Conservation (phyloP, 2,888 invertebrate genomes). For the Ischnus inquisitorius region DNA sequence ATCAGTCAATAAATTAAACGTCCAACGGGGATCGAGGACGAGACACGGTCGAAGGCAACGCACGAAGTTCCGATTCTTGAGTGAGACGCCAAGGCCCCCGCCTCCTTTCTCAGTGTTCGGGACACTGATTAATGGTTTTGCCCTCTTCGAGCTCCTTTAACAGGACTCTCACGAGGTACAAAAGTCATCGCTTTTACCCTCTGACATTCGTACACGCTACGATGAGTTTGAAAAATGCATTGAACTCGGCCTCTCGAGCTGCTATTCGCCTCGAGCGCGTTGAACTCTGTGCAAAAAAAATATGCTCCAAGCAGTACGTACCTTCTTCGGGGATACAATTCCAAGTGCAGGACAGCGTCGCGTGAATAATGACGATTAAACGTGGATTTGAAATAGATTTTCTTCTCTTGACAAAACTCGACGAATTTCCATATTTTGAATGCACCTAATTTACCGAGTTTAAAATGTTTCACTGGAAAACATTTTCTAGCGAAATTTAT, state of each 20-base stretch:
- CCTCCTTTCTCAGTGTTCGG: background rate
- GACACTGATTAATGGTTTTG: constrained; percentile 63
- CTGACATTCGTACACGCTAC: constrained; percentile 14
- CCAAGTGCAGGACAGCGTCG: too few species aligned
- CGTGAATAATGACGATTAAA: too few species aligned
- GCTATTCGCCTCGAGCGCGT: background rate
- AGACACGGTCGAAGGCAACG: background rate
- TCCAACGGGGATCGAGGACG: constrained; percentile 35
- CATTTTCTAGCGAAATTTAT: too few species aligned
- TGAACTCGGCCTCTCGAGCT: background rate
- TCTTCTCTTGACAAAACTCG: too few species aligned
- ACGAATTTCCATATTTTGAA: too few species aligned
- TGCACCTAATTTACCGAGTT: too few species aligned
- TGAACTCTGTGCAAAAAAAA: background rate
- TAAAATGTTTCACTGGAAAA: too few species aligned
- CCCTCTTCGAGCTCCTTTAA: constrained; percentile 38
- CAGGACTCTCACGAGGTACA: constrained; percentile 46
- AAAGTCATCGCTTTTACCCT: constrained; percentile 54
- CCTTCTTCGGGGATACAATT: background rate
- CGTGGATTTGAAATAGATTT: too few species aligned
- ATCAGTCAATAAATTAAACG: constrained; percentile 68
- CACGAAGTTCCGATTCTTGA: constrained; percentile 53
- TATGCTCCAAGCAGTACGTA: background rate
- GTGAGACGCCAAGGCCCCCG: constrained; percentile 51
- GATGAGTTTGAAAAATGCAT: constrained; percentile 54